phyloP scores from a whole-genome alignment of 2,797 vertebrate species.

The Steatocranus sp. region DNA sequence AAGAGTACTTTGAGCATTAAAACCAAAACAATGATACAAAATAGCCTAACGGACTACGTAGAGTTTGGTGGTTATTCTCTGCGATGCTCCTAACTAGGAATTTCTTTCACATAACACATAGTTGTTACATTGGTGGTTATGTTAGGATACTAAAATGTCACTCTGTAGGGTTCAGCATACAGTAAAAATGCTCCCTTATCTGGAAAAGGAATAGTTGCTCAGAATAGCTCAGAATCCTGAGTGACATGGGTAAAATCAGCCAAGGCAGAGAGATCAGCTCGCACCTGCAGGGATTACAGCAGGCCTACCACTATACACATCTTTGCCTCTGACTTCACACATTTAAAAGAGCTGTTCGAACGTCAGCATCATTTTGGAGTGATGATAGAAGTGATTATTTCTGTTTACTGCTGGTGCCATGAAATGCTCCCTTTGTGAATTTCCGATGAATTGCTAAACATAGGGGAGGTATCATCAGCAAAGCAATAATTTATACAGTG shows the following conservation, averaged over 20 bases:
- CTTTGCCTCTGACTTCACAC: background rate
- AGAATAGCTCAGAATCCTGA: slow-evolving; percentile 3
- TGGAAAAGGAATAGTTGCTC: background rate
- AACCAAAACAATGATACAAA: background rate
- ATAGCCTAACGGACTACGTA: background rate
- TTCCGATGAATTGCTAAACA: slow-evolving; percentile 36
- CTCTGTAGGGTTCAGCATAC: background rate
- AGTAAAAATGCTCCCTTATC: background rate
- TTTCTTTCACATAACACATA: background rate
- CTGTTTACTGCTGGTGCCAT: background rate
- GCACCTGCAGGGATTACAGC: slow-evolving; percentile 20
- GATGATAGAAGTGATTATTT: background rate
- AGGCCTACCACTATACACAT: background rate
- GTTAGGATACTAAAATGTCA: background rate
- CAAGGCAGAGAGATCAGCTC: background rate
- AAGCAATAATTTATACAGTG: slow-evolving; percentile 10
- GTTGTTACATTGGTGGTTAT: background rate
- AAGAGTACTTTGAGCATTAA: background rate
- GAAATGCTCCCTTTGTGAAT: slow-evolving; percentile 42
- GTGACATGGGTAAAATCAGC: background rate
- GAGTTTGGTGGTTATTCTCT: background rate
- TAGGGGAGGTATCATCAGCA: slow-evolving; percentile 3
- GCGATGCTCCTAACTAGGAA: background rate
- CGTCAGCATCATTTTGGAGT: background rate
- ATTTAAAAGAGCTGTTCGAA: background rate